Base-by-base conservation (phyloP, 2,888 invertebrate genomes). In the Agriopis aurantiaria region DNA sequence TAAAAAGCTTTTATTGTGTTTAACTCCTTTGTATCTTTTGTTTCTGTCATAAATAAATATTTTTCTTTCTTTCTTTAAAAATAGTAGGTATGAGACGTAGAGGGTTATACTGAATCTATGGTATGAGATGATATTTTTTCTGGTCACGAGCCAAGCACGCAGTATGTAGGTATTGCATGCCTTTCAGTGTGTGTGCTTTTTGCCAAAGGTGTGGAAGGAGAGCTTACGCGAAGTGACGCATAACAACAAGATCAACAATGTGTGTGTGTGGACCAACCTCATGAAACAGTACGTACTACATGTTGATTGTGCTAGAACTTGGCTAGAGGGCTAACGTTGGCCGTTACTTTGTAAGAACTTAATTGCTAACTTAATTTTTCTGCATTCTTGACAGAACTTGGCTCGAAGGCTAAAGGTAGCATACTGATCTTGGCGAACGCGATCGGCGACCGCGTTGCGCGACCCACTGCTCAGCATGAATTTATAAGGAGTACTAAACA, bases 191-290 rank as follows among this genome's bases (percentile, higher is more conserved):
- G 48, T 69, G 59, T 59, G 77, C 75, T 78, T 77, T 76, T 87
- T 84, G 88, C 89, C 87, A 88, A 77, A 99, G 99, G 96, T 95
- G 82, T 99, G 99, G 99, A 98, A 99, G 95, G 96, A 97, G 85
- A 96, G 97, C 72, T 95, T 99, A 74, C 96, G 99, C 80, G 95
- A 95, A 81, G 96, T 99, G 85, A 98, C 99, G 72, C 99, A 99
- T 95, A 99, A 99, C 95, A 98, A 97, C 95, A 99, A 99, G 95
- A 97, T 97, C 87, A 98, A 97, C 94, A 99, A 99, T 94, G 97
- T 98, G 78, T 99, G 99, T 91, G 98, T 98, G 41, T 96, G 97
- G 90, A 99, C 97, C 69, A 98, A 97, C 92, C 96, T 99, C 75
- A 98, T 98, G 97, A 99, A 99, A 95, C 99, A 99, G 99, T 99